Percentiles rank a stretch among this genome's conserved stretches.
phyloP scores from a whole-genome alignment of 1,140 invertebrate genomes.

The Drosophila virilis region DNA sequence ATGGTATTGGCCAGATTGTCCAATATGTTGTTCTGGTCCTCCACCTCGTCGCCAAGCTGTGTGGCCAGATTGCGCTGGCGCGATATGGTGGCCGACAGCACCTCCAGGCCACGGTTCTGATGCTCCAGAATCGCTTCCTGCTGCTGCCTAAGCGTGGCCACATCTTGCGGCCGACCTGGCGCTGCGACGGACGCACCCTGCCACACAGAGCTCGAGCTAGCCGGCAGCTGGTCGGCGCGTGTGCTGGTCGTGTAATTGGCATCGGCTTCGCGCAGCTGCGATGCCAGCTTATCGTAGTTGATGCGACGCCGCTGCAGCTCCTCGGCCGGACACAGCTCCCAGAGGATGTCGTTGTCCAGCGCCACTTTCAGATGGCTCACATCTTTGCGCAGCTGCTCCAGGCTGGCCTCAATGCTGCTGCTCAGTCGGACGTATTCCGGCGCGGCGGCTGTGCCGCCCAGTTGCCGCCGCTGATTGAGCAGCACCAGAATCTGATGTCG shows the following conservation, averaged over 20 bases:
- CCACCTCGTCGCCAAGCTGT: conserved; percentile 91
- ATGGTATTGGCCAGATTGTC: conserved; percentile 91
- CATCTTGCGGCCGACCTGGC: conserved; percentile 27
- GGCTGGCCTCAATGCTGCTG: conserved; percentile 86
- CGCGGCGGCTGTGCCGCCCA: conserved; percentile 82
- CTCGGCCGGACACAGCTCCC: conserved; percentile 53
- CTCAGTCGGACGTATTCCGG: conserved; percentile 84
- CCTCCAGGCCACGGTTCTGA: conserved; percentile 91
- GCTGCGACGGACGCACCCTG: conserved; percentile 85
- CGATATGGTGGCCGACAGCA: conserved; percentile 90
- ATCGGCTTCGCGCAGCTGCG: conserved; percentile 45
- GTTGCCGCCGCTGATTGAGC: conserved; percentile 85
- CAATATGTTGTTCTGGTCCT: conserved; percentile 92
- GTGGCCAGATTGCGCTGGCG: conserved; percentile 91
- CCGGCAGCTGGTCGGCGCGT: conserved; percentile 22
- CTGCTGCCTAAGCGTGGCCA: conserved; percentile 64
- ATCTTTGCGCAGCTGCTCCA: conserved; percentile 88
- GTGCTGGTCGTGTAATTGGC: conserved; percentile 40
- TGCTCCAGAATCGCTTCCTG: conserved; percentile 86
- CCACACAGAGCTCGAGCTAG: conserved; percentile 37
- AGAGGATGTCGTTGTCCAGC: conserved; percentile 84
- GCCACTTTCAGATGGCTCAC: conserved; percentile 87
- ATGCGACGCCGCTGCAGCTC: conserved; percentile 56
- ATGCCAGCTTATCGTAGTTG: conserved; percentile 47
- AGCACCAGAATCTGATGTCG: conserved; percentile 88